These are phyloP conservation scores for Beaufortia kweichowensis DNA, from an alignment of 2,113 vertebrate species.

Conservation along the genomic window DNA sequence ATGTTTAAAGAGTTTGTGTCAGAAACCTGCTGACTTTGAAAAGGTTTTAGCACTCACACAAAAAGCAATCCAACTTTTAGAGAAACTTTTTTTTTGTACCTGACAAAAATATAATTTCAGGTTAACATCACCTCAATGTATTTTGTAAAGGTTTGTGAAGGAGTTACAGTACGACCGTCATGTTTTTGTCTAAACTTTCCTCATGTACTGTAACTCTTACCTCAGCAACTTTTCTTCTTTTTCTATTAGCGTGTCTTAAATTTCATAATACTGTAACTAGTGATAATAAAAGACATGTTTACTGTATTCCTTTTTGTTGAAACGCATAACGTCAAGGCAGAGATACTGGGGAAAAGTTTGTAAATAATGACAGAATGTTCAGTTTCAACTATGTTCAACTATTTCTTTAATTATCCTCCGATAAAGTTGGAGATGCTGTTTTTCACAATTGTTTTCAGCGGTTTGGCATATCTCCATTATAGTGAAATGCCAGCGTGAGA, in stretches of 20 bases:
- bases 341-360: too few relatives aligned
- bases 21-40: not conserved
- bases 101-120: slow-evolving; percentile 60
- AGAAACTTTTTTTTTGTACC: slow-evolving; percentile 51
- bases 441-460: not conserved
- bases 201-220: not conserved
- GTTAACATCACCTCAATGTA: slow-evolving; percentile 56
- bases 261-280: too few relatives aligned
- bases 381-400: too few relatives aligned
- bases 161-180: slow-evolving; percentile 15
- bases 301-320: too few relatives aligned
- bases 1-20: not conserved
- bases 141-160: slow-evolving; percentile 53
- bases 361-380: too few relatives aligned
- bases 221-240: not conserved
- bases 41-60: slow-evolving; percentile 1
- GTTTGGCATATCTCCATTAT: not conserved
- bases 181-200: slow-evolving; percentile 48
- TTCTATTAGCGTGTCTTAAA: not conserved
- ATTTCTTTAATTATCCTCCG: too few relatives aligned
- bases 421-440: too few relatives aligned
- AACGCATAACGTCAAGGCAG: too few relatives aligned
- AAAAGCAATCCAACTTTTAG: slow-evolving; percentile 8
- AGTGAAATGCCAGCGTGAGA: not conserved
- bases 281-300: too few relatives aligned